These are phyloP conservation scores for Melipona quadrifasciata DNA, from an alignment of 1,140 invertebrate genomes.

Conservation along the genomic window DNA sequence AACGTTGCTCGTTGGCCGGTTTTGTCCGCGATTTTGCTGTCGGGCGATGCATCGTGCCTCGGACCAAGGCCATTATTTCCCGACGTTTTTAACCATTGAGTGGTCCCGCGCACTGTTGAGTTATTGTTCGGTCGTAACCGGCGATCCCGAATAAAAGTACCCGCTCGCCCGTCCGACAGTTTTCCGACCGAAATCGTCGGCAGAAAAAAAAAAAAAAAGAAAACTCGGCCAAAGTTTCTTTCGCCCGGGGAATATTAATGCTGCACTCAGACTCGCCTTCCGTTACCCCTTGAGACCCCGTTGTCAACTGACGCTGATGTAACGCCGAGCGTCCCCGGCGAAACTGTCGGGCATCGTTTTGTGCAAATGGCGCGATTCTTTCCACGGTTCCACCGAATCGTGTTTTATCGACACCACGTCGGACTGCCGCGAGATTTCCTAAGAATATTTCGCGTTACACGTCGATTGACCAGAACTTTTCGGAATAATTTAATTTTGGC, in stretches of 20 bases:
- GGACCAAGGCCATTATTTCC: constrained; percentile 45
- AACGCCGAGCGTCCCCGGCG: not conserved
- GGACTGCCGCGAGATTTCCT: too few species aligned
- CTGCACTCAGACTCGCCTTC: constrained; percentile 15
- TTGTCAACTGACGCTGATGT: constrained; percentile 12
- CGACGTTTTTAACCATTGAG: constrained; percentile 39
- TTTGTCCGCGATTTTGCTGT: not conserved
- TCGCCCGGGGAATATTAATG: constrained; percentile 38
- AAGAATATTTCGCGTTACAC: not conserved
- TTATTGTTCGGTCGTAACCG: constrained; percentile 8
- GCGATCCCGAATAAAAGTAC: constrained; percentile 16
- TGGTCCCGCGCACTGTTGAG: not conserved
- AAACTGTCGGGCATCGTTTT: not conserved
- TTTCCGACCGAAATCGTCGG: not conserved
- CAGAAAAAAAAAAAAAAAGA: not conserved
- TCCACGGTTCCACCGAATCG: not conserved
- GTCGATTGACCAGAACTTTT: not conserved
- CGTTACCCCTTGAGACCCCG: not conserved
- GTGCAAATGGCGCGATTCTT: not conserved
- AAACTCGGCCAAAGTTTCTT: constrained; percentile 23
- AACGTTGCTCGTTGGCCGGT: not conserved
- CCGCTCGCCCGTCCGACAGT: not conserved
- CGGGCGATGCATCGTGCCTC: not conserved
- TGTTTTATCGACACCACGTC: not conserved
- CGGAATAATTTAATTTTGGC: too few species aligned